phyloP scores from a whole-genome alignment of 2,113 vertebrate species.

The Gallinago media region DNA sequence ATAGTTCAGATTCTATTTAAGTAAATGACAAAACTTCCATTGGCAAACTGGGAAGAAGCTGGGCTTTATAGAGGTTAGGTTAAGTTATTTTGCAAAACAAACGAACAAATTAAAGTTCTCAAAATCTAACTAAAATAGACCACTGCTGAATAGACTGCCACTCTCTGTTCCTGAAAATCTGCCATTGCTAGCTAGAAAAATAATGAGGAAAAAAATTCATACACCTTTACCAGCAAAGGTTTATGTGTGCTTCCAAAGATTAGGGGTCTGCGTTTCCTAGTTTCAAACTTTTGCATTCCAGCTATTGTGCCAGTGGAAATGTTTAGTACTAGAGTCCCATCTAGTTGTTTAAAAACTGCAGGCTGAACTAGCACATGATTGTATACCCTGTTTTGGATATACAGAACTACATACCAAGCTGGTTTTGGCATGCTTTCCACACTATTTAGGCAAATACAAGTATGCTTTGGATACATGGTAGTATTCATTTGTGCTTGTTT shows the following conservation, averaged over 20 bases:
- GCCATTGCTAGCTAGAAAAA: background rate
- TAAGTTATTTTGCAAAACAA: background rate
- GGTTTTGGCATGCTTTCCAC: background rate
- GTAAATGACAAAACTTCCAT: background rate
- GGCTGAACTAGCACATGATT: background rate
- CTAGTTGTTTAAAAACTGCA: background rate
- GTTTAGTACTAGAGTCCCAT: background rate
- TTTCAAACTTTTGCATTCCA: background rate
- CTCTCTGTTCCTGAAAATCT: background rate
- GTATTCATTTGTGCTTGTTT: background rate
- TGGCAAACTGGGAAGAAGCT: background rate
- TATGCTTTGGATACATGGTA: background rate
- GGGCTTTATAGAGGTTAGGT: background rate
- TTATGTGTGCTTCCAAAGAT: background rate
- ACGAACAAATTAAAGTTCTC: background rate
- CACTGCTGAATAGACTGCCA: background rate
- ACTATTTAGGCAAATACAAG: conserved; percentile 3
- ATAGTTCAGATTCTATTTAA: background rate
- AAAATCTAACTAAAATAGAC: background rate
- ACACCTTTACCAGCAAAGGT: background rate
- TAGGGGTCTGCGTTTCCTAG: background rate
- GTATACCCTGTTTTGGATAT: background rate
- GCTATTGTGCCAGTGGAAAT: conserved; percentile 31
- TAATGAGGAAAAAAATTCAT: background rate
- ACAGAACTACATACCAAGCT: background rate